These are phyloP conservation scores for Calcarius lapponicus DNA, from an alignment of 2,797 vertebrate genomes.

Conservation along the genomic window DNA sequence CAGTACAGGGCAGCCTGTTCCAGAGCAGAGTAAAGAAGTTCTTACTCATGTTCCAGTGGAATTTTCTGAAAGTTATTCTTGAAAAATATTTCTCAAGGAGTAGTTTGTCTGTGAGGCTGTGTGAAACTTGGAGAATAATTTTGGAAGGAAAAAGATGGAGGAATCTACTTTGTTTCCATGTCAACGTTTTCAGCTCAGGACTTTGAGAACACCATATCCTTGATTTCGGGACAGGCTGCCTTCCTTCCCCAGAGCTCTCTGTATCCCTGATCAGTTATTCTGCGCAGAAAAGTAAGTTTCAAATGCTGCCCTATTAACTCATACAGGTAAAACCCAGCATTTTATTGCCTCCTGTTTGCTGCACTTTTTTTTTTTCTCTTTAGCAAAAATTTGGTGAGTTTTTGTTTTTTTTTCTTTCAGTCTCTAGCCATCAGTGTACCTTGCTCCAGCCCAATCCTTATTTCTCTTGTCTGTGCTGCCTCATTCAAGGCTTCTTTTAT, in stretches of 20 bases:
- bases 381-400: not conserved
- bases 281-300: not conserved
- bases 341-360: not conserved
- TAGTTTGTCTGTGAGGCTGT: not conserved
- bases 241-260: not conserved
- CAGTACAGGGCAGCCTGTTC: too few species aligned
- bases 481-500: not conserved
- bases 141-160: not conserved
- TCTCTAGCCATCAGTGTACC: accelerated
- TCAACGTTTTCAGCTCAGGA: not conserved
- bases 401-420: not conserved
- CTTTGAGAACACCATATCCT: accelerated
- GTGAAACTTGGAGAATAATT: not conserved
- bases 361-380: not conserved
- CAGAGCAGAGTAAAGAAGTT: not conserved
- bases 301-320: not conserved
- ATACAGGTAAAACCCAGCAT: not conserved
- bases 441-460: not conserved
- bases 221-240: not conserved
- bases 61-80: not conserved
- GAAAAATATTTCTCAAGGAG: not conserved
- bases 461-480: not conserved
- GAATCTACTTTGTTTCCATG: not conserved
- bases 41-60: not conserved
- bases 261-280: not conserved